phyloP scores from a whole-genome alignment of 2,797 vertebrate genomes.

The Acomys russatus region DNA sequence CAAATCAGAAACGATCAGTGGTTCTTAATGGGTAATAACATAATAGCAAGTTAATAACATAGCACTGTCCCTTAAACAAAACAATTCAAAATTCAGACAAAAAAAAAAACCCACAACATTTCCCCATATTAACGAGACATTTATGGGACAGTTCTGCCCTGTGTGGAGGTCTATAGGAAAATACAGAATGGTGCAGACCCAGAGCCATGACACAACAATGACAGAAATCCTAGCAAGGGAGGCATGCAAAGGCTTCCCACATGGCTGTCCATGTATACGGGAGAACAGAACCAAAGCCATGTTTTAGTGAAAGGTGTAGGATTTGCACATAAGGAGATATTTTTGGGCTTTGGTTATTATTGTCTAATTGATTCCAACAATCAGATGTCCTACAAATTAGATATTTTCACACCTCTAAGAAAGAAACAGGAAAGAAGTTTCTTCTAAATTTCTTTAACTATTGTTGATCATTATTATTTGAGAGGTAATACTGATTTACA shows the following conservation, averaged over 20 bases:
- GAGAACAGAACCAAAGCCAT: not conserved
- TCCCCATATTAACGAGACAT: slow-evolving; percentile 23
- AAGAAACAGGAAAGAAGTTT: not conserved
- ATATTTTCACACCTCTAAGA: slow-evolving; percentile 33
- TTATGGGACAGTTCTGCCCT: not conserved
- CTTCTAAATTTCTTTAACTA: slow-evolving; percentile 3
- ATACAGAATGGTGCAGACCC: slow-evolving; percentile 2
- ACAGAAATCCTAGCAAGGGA: not conserved
- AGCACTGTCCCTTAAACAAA: slow-evolving; percentile 43
- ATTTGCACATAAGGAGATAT: slow-evolving; percentile 15
- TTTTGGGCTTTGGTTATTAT: slow-evolving; percentile 23
- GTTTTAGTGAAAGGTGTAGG: not conserved
- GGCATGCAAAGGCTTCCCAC: not conserved
- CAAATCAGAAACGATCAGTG: not conserved
- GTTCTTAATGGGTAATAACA: slow-evolving; percentile 1
- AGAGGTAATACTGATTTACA: slow-evolving; percentile 44
- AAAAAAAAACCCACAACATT: not conserved
- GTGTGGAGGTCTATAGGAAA: not conserved
- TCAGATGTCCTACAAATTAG: slow-evolving; percentile 27
- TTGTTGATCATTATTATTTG: slow-evolving; percentile 32
- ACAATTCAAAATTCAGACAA: slow-evolving; percentile 16
- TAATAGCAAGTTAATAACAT: not conserved
- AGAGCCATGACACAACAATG: not conserved
- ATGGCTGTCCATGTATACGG: not conserved
- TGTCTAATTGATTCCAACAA: slow-evolving; percentile 64